A percentile compares a stretch with the other conserved stretches of the same genome.
phyloP scores from a whole-genome alignment of 2,113 vertebrate species.

The Chaenogobius annularis region DNA sequence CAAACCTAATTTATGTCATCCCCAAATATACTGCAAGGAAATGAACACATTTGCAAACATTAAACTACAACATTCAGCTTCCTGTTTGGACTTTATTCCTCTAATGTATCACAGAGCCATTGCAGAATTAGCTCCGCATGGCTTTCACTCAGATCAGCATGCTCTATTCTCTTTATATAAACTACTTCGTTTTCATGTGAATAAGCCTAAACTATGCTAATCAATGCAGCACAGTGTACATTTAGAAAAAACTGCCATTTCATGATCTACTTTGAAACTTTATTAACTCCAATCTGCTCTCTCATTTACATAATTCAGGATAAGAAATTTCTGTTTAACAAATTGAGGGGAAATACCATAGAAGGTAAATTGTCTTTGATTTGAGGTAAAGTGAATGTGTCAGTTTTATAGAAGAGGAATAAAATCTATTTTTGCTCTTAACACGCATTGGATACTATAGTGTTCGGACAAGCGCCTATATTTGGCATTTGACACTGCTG shows the following conservation, averaged over 20 bases:
- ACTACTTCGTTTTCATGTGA: conserved; percentile 16
- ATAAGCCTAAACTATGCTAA: conserved; percentile 40
- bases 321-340: conserved; percentile 17
- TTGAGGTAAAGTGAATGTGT: not conserved
- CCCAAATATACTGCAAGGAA: not conserved
- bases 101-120: conserved; percentile 31
- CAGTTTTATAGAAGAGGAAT: conserved; percentile 4
- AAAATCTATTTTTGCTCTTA: conserved; percentile 6
- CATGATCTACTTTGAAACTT: conserved; percentile 27
- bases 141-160: conserved; percentile 12
- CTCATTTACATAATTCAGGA: conserved; percentile 31
- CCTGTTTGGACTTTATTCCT: conserved; percentile 22
- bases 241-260: conserved; percentile 15
- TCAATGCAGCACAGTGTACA: conserved; percentile 17
- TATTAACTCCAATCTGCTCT: conserved; percentile 23
- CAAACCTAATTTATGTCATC: conserved; percentile 26
- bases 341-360: not conserved
- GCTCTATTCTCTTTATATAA: conserved; percentile 18
- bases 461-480: not conserved
- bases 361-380: conserved; percentile 12
- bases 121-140: conserved; percentile 15
- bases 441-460: not conserved
- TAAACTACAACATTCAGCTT: not conserved
- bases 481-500: not conserved
- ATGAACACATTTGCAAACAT: conserved; percentile 2